These are phyloP conservation scores for Zaprionus bogoriensis DNA, from an alignment of 2,888 invertebrate genomes.

Conservation along the genomic window DNA sequence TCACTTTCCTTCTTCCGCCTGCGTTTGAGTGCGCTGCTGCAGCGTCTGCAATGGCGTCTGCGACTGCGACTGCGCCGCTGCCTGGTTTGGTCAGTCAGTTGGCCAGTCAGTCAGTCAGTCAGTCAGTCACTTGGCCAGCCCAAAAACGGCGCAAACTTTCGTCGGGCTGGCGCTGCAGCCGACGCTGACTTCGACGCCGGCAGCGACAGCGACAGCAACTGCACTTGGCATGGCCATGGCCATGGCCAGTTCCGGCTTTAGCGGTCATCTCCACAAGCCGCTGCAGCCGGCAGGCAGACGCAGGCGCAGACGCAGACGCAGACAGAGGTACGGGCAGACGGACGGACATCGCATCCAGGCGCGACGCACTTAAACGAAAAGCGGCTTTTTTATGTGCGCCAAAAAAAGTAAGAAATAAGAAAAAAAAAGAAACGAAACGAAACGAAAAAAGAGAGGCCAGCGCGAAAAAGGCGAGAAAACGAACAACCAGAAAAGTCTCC, in stretches of 20 bases:
- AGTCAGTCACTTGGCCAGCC: slow-evolving; percentile 62
- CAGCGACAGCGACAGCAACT: slow-evolving; percentile 12
- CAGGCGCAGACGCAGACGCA: slow-evolving; percentile 9
- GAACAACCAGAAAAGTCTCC: slow-evolving; percentile 58
- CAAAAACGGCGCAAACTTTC: slow-evolving; percentile 76
- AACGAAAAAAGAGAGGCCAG: slow-evolving; percentile 43
- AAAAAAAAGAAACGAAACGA: slow-evolving; percentile 21
- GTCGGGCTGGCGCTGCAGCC: slow-evolving; percentile 39
- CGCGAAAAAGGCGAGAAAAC: slow-evolving; percentile 58
- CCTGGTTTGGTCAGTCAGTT: slow-evolving; percentile 49
- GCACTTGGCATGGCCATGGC: slow-evolving; percentile 32
- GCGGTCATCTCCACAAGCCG: slow-evolving; percentile 50
- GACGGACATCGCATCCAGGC: slow-evolving; percentile 44
- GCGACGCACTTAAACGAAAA: slow-evolving; percentile 69
- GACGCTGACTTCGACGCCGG: neutral
- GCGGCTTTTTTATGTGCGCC: slow-evolving; percentile 64
- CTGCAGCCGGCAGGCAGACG: slow-evolving; percentile 19
- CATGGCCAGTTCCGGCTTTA: slow-evolving; percentile 71
- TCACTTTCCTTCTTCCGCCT: slow-evolving; percentile 71
- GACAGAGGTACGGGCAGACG: neutral
- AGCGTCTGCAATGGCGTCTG: slow-evolving; percentile 6
- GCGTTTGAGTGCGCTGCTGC: slow-evolving; percentile 30
- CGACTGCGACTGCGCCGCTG: slow-evolving; percentile 22
- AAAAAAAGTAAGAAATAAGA: slow-evolving; percentile 35
- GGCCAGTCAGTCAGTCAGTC: slow-evolving; percentile 37